phyloP scores from a whole-genome alignment of 2,888 invertebrate genomes.

The Drosophila engyochracea region DNA sequence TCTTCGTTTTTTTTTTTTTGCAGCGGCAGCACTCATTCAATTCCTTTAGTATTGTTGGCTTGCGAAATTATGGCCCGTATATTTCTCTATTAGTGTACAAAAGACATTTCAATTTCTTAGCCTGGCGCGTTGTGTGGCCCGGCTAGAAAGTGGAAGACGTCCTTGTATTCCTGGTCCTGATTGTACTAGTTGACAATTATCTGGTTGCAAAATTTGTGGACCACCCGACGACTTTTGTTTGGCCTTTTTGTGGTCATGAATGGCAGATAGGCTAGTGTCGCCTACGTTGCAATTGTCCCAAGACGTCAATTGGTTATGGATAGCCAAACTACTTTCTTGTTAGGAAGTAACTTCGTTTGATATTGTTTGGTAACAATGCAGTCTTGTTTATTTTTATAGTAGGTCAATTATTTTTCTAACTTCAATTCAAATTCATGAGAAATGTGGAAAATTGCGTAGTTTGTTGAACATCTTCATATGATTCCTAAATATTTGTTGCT shows the following conservation, averaged over 20 bases:
- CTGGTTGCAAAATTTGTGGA: slow-evolving; percentile 72
- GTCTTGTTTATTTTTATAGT: slow-evolving; percentile 35
- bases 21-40: slow-evolving; percentile 45
- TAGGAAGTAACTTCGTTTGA: slow-evolving; percentile 55
- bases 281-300: slow-evolving; percentile 69
- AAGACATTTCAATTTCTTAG: slow-evolving; percentile 73
- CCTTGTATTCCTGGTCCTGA: slow-evolving; percentile 9
- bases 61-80: slow-evolving; percentile 74
- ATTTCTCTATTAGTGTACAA: slow-evolving; percentile 78
- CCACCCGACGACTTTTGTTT: slow-evolving; percentile 77
- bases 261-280: slow-evolving; percentile 65
- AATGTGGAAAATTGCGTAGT: slow-evolving; percentile 21
- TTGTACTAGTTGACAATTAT: slow-evolving; percentile 62
- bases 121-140: slow-evolving; percentile 66
- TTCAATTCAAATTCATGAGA: slow-evolving; percentile 41
- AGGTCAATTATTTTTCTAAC: slow-evolving; percentile 21
- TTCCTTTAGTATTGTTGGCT: slow-evolving; percentile 56
- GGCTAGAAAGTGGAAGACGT: slow-evolving; percentile 32
- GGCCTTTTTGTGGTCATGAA: slow-evolving; percentile 79
- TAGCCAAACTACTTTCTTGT: slow-evolving; percentile 76
- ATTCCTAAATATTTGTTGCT: background rate
- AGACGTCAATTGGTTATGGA: slow-evolving; percentile 68
- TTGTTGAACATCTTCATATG: slow-evolving; percentile 10
- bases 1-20: slow-evolving; percentile 41
- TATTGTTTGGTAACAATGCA: slow-evolving; percentile 58